Percentiles rank a stretch among this genome's conserved stretches.
These are phyloP conservation scores for Phortica okadai DNA, from an alignment of 2,888 invertebrate genomes.

Conservation along the genomic window DNA sequence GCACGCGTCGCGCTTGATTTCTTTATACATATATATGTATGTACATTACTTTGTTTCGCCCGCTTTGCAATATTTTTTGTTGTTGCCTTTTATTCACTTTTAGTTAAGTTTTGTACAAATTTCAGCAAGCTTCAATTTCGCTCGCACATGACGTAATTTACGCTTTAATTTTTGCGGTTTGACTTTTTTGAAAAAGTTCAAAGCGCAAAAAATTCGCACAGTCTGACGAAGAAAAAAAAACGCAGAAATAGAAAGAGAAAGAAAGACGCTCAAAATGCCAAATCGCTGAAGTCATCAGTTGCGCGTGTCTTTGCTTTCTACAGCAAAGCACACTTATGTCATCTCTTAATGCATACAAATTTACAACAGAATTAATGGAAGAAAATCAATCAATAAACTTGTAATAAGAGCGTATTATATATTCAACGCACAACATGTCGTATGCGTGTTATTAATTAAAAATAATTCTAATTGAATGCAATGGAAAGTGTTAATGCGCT, in stretches of 20 bases:
- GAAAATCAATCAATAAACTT: neutral
- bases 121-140: neutral
- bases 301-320: no score
- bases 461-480: slow-evolving; percentile 62
- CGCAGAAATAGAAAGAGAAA: neutral
- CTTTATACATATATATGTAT: neutral
- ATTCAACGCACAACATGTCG: neutral
- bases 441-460: slow-evolving; percentile 49
- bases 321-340: neutral
- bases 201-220: neutral
- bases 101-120: neutral
- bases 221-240: neutral
- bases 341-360: neutral
- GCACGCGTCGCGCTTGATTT: slow-evolving; percentile 5
- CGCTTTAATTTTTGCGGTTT: neutral
- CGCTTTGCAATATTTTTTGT: slow-evolving; percentile 12
- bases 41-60: neutral
- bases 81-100: slow-evolving; percentile 5
- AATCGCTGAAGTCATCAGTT: slow-evolving; percentile 9
- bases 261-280: neutral
- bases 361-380: neutral
- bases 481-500: slow-evolving; percentile 54
- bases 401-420: neutral
- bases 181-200: neutral
- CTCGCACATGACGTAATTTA: slow-evolving; percentile 25